Percentiles rank a stretch among this genome's conserved stretches.
phyloP scores from a whole-genome alignment of 2,888 invertebrate species.

The Byasa hedistus region DNA sequence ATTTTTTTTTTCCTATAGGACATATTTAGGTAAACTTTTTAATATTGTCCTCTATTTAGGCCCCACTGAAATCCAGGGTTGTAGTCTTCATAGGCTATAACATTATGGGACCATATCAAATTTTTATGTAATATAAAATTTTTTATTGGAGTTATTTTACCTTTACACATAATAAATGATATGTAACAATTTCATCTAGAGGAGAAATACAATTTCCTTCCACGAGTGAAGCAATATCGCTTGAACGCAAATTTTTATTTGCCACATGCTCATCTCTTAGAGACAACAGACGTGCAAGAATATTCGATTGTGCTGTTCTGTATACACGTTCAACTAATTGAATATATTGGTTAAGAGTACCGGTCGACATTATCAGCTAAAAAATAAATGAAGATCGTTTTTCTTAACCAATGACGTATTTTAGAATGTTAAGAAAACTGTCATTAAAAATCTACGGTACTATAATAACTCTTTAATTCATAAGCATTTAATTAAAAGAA shows the following conservation, averaged over 20 bases:
- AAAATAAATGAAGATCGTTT: neutral
- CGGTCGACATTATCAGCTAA: slow-evolving; percentile 43
- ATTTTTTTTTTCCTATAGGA: no score
- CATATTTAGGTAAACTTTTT: no score
- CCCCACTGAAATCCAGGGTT: no score
- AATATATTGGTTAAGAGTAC: slow-evolving; percentile 65
- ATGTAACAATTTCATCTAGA: slow-evolving; percentile 86
- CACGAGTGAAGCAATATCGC: slow-evolving; percentile 85
- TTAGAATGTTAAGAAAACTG: neutral
- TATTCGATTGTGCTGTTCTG: slow-evolving; percentile 81
- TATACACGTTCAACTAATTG: slow-evolving; percentile 81
- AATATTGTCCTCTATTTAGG: no score
- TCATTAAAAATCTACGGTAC: neutral
- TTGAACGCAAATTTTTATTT: slow-evolving; percentile 84
- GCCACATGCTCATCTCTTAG: slow-evolving; percentile 86
- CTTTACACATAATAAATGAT: slow-evolving; percentile 85
- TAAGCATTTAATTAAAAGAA: neutral
- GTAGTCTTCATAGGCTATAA: no score
- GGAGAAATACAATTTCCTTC: slow-evolving; percentile 85
- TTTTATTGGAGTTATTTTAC: no score
- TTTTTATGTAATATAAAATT: no score
- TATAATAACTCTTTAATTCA: neutral
- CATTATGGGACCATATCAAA: no score
- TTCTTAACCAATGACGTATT: neutral
- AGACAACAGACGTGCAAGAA: slow-evolving; percentile 81